Base-by-base conservation (phyloP, 92 coral and sea anemone species). In the Phenganax stokvisi region DNA sequence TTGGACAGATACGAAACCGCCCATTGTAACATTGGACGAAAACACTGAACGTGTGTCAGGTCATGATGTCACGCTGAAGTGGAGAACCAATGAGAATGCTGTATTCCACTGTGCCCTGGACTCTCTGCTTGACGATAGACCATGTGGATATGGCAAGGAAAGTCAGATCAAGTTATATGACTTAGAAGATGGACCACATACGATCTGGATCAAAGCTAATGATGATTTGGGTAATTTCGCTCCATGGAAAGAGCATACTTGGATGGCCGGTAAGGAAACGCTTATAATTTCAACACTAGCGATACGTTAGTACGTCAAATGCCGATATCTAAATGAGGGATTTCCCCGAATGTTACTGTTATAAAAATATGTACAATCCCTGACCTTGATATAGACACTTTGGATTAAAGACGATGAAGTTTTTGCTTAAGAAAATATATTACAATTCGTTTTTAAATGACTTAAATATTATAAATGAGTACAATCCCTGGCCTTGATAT, bases 221-320 rank as follows among this genome's bases (percentile, higher is more conserved):
- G 97, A 92, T 78, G 70, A 71, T 54, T 85, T 91, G 25, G 97
- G 97, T 69, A 92, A 92, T 87, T 71, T 87, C 27, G 97, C 93
- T 9, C 87, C 87, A 12, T 89, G 94, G 28, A 87, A 63, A n/a
- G 82, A 81, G 69, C 93, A 86, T 85, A 86, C 92, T 28, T 92
- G 97, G 97, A 78, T 74, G 79, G 97, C 90, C 2, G 97, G 97
- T 90, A 65, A 37, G 97, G 54, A 68, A 53, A 16, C 15, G 27
- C 20, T 28, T 55, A 25, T 20, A 44, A 53, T 31, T 6, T 12
- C 13, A 25, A 10, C 31, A 13, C 6, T 67, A 2, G 25, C 25
- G 25, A 20, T 20, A 20, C 25, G 25, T 20, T 20, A 20, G 25
- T 20, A 20, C 25, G 25, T 20, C 25, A 20, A 20, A 20, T 20